Evolutionary conservation across 2,888 invertebrate genomes (phyloP), one percentile per base, ranked within the genome.

Genomic region (Morpho helenor): DNA sequence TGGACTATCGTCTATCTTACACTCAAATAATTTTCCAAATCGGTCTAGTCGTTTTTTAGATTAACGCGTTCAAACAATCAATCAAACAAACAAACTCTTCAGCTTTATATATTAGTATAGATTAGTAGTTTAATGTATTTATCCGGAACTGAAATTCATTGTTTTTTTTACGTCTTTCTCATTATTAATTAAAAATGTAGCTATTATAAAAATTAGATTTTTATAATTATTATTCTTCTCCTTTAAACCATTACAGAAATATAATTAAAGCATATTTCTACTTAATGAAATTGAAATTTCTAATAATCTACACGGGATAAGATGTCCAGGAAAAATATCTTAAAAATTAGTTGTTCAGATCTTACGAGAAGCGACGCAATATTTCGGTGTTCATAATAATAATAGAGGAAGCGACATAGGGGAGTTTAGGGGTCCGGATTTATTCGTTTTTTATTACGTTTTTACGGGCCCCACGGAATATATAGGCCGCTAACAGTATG

Each of bases 391-490:
- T 84, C 82, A 82, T 84, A 84, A 85, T 87, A 83, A 85, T 85
- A 82, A 82, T 76, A 80, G 78, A 73, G 77, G 80, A 72, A 71
- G 77, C 77, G 79, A 78, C 80, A 75, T 69, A 66, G 75, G 81
- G 82, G 81, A 72, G 73, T 67, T 69, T 57, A 68, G 76, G 79
- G 79, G 72, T 62, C 68, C 71, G 84, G 87, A 88, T 88, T 87
- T 88, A 88, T 54, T 83, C 75, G 73, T 74, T 78, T 89, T 89
- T 89, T 89, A 89, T 88, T 88, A 87, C 89, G 81, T 87, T 88
- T 89, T 87, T 87, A 87, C 83, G 87, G 79, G 76, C 69, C 75
- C 75, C 76, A 67, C 71, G 71, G 77, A 77, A 74, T 73, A 73
- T 73, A 59, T 62, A 63, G 60, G 57, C 64, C 58, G 67, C 66